Percentiles rank a stretch among this genome's conserved stretches.
phyloP scores from a whole-genome alignment of 2,113 vertebrate genomes.

The Parus major region DNA sequence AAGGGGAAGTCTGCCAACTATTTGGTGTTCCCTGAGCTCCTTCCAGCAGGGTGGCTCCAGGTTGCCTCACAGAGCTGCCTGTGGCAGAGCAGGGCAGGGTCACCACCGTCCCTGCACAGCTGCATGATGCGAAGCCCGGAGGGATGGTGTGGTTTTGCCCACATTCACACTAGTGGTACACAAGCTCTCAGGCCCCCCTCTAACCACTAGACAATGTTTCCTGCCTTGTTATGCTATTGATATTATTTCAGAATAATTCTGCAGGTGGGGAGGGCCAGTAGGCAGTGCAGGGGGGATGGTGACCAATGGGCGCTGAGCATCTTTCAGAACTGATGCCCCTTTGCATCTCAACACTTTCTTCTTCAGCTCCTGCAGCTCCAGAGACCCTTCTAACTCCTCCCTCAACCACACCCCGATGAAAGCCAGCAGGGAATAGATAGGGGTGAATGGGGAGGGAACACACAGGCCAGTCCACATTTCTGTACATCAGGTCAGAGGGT shows the following conservation, averaged over 20 bases:
- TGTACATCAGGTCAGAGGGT: neutral
- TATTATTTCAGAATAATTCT: slow-evolving; percentile 24
- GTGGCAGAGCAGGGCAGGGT: neutral
- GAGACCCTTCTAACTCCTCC: slow-evolving; percentile 57
- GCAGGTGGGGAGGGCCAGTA: neutral
- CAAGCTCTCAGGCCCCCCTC: neutral
- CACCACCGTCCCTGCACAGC: neutral
- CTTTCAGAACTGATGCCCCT: slow-evolving; percentile 53
- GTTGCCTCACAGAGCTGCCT: neutral
- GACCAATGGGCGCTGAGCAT: slow-evolving; percentile 52
- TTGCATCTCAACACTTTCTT: neutral
- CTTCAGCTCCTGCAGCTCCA: neutral
- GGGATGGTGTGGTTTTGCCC: slow-evolving; percentile 44
- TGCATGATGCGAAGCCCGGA: neutral
- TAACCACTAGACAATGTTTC: slow-evolving; percentile 58
- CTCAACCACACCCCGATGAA: neutral
- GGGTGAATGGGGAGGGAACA: neutral
- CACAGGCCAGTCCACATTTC: neutral
- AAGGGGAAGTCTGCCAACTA: fast-evolving
- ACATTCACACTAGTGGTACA: neutral
- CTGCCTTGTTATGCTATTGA: slow-evolving; percentile 27
- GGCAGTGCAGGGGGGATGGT: neutral
- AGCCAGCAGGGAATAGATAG: neutral
- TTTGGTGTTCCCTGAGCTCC: neutral
- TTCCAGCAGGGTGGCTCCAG: neutral